Evolutionary conservation across 2,888 invertebrate genomes (phyloP).

Genomic region (Anarsia innoxiella): DNA sequence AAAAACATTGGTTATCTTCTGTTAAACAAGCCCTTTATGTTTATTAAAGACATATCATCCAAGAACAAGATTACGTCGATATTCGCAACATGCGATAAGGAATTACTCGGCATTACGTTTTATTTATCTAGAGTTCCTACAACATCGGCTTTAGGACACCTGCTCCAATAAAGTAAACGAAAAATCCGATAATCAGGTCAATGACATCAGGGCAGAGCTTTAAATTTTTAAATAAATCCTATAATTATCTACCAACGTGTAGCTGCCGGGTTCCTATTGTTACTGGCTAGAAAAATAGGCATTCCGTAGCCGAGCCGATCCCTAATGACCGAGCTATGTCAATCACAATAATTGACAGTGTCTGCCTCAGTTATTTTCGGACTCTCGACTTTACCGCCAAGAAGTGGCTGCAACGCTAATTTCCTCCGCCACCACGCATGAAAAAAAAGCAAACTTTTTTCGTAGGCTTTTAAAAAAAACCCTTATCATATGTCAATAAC

Average conservation of each 20-base stretch:
- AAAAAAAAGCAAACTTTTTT: too few relatives aligned
- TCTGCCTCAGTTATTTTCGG: slow-evolving; percentile 43
- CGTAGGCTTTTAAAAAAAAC: too few relatives aligned
- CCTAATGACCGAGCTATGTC: slow-evolving; percentile 66
- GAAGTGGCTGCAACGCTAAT: slow-evolving; percentile 20
- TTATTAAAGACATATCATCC: too few relatives aligned
- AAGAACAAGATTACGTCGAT: too few relatives aligned
- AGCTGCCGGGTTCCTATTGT: slow-evolving; percentile 9
- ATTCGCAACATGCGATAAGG: too few relatives aligned
- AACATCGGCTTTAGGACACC: too few relatives aligned
- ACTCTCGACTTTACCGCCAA: slow-evolving; percentile 20
- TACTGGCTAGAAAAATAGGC: slow-evolving; percentile 12
- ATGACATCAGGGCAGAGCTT: neutral
- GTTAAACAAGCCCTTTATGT: too few relatives aligned
- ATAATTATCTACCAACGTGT: slow-evolving; percentile 4
- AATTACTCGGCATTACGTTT: too few relatives aligned
- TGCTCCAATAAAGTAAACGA: slow-evolving; percentile 12
- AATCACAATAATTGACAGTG: slow-evolving; percentile 71
- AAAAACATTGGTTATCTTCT: too few relatives aligned
- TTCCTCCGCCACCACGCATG: slow-evolving; percentile 16
- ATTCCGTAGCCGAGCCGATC: slow-evolving; percentile 19
- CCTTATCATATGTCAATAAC: slow-evolving; percentile 58
- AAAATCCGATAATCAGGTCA: slow-evolving; percentile 8
- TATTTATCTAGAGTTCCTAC: too few relatives aligned
- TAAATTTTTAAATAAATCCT: slow-evolving; percentile 5